phyloP scores from a whole-genome alignment of 2,888 invertebrate species.

The Cartodere bifasciata region DNA sequence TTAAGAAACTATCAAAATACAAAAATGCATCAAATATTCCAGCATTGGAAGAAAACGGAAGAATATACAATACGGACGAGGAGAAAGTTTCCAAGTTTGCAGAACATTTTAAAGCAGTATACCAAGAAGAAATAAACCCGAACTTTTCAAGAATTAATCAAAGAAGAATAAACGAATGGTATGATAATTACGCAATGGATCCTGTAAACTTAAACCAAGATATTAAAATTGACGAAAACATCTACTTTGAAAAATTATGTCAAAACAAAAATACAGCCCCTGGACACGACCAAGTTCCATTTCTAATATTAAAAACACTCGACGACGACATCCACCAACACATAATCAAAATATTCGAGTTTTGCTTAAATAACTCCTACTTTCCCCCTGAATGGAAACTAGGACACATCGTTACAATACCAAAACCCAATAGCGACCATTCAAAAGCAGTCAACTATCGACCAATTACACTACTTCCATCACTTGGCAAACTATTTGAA shows the following conservation, averaged over 20 bases:
- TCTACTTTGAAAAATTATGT: not conserved
- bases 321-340: slow-evolving; percentile 2
- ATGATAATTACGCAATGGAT: not conserved
- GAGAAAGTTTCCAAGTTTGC: slow-evolving; percentile 2
- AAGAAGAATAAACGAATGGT: not conserved
- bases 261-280: slow-evolving; percentile 3
- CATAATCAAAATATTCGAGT: not conserved
- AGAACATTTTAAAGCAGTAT: not conserved
- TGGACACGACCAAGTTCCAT: slow-evolving; percentile 1
- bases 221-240: not conserved
- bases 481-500: slow-evolving; percentile 4
- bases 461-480: slow-evolving; percentile 1
- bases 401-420: not conserved
- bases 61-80: not conserved
- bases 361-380: not conserved
- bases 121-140: not conserved
- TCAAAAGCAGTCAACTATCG: slow-evolving; percentile 2
- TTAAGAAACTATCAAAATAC: slow-evolving; percentile 5
- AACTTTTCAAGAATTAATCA: slow-evolving; percentile 1
- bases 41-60: slow-evolving; percentile 3
- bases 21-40: slow-evolving; percentile 2
- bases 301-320: not conserved
- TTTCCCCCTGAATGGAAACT: slow-evolving; percentile 2
- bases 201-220: not conserved
- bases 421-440: not conserved